A percentile compares a stretch with the other conserved stretches of the same genome.
phyloP scores from a whole-genome alignment of 2,888 invertebrate genomes.

The Drosophila kanekoi region DNA sequence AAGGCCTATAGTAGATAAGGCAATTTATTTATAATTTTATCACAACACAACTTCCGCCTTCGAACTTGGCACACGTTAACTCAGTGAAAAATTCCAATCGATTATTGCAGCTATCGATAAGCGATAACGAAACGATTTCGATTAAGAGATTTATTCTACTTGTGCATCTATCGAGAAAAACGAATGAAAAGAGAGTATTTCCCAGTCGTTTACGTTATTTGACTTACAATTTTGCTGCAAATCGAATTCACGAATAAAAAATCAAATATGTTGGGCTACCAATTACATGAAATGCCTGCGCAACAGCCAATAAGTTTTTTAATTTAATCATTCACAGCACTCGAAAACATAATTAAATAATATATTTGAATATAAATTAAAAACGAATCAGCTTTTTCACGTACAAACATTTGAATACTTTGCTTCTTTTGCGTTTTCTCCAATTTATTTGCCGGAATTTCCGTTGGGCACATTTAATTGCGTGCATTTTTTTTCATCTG shows the following conservation, averaged over 20 bases:
- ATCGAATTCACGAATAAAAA: neutral
- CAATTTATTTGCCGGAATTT: neutral
- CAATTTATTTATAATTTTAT: slow-evolving; percentile 26
- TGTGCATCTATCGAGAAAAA: no score
- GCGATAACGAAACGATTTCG: no score
- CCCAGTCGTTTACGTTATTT: neutral
- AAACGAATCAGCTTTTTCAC: neutral
- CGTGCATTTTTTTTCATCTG: no score
- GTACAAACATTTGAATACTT: no score
- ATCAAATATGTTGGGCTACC: neutral
- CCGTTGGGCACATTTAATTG: no score
- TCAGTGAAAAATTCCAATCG: slow-evolving; percentile 8
- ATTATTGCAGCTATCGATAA: slow-evolving; percentile 1
- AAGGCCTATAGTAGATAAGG: slow-evolving; percentile 38
- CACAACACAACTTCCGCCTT: slow-evolving; percentile 39
- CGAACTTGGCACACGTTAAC: slow-evolving; percentile 32
- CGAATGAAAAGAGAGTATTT: neutral
- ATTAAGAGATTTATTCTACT: no score
- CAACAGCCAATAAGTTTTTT: neutral
- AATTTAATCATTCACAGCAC: neutral
- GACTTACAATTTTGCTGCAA: neutral
- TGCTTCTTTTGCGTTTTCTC: neutral
- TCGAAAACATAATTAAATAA: neutral
- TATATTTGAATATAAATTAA: neutral
- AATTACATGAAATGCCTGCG: neutral